These are phyloP conservation scores for Mus spicilegus DNA, from an alignment of 2,113 vertebrate species.

Conservation along the genomic window DNA sequence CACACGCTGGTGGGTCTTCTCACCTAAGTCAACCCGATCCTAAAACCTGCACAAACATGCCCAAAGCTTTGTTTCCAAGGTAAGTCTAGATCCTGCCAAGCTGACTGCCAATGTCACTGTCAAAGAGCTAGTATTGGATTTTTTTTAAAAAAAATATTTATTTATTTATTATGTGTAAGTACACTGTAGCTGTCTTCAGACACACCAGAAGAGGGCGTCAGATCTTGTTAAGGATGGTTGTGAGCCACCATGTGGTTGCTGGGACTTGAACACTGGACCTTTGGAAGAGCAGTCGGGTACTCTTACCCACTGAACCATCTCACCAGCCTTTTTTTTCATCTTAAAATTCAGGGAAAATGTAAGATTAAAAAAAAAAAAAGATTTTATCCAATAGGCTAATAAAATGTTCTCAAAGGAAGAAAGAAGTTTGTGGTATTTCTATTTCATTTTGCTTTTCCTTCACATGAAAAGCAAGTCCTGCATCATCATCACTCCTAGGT, in stretches of 20 bases:
- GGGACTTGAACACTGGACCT: no score
- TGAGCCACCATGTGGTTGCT: no score
- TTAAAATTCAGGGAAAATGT: constrained; percentile 49
- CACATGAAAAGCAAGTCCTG: background rate
- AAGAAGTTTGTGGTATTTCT: background rate
- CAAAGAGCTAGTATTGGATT: background rate
- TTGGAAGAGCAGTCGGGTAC: no score
- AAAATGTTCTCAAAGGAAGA: background rate
- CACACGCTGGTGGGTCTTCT: background rate
- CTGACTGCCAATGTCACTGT: background rate
- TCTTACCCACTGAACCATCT: no score
- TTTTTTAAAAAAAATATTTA: no score
- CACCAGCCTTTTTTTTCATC: background rate
- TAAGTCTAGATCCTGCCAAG: background rate
- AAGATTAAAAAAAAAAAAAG: background rate
- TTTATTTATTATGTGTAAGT: no score
- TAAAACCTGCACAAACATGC: background rate
- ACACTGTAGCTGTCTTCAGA: no score
- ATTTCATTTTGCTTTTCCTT: constrained; percentile 34
- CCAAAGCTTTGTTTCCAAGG: background rate
- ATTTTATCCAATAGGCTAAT: background rate
- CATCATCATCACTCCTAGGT: background rate
- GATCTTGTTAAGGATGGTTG: no score
- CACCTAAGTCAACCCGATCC: background rate
- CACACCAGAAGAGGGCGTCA: no score